Conservation (phyloP, 1,140 invertebrate species). For the Drosophila punjabiensis region DNA sequence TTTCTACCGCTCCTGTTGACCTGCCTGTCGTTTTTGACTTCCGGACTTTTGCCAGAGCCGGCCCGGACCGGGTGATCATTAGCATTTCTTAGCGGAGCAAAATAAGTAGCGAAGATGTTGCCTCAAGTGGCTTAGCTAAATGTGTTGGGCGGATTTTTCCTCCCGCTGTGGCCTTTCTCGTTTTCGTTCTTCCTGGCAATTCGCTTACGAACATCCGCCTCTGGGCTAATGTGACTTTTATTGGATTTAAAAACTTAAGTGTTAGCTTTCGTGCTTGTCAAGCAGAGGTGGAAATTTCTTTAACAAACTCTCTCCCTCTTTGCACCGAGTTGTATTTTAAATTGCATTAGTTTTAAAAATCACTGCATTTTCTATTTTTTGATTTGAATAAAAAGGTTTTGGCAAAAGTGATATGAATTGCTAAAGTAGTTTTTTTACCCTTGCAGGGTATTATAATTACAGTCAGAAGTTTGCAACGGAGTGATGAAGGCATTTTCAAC, state of each 20-base stretch:
- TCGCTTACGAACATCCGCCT: conserved; percentile 64
- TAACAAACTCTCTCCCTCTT: conserved; percentile 9
- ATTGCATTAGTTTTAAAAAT: not conserved
- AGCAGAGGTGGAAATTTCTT: not conserved
- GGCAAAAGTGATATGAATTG: not conserved
- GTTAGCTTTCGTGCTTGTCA: conserved; percentile 62
- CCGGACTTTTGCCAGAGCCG: conserved; percentile 21
- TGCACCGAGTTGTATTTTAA: not conserved
- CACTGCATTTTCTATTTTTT: not conserved
- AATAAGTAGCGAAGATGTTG: conserved; percentile 23
- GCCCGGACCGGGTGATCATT: conserved; percentile 46
- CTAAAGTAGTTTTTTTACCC: not conserved
- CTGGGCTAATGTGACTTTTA: conserved; percentile 76
- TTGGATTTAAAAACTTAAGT: conserved; percentile 78
- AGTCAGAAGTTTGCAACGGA: no score
- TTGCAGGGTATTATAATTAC: no score
- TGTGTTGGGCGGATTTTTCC: conserved; percentile 56
- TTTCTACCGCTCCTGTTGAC: not conserved
- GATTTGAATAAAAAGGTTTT: not conserved
- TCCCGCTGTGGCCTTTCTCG: not conserved
- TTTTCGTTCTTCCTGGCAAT: conserved; percentile 39
- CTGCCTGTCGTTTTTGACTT: conserved; percentile 21
- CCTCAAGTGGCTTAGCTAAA: conserved; percentile 66
- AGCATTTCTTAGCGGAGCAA: conserved; percentile 50
- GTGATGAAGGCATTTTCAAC: no score